Percentiles rank a stretch among this genome's conserved stretches.
Conservation (phyloP, 1,140 invertebrate species). For the Laupala kohalensis region DNA sequence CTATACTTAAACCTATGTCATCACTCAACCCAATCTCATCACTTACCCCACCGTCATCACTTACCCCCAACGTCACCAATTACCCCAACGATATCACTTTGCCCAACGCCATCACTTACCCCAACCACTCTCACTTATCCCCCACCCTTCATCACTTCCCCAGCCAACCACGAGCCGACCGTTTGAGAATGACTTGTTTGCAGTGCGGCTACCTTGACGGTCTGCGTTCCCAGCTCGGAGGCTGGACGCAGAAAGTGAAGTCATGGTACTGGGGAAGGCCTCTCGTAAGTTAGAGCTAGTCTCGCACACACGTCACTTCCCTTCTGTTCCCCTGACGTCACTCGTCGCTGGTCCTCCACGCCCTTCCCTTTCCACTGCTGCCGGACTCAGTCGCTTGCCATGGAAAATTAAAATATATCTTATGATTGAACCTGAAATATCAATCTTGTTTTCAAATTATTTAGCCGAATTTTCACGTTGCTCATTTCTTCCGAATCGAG, state of each 20-base stretch:
- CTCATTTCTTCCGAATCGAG: too few relatives aligned
- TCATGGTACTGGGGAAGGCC: slow-evolving; percentile 88
- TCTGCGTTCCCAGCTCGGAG: slow-evolving; percentile 78
- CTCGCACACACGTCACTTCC: background rate
- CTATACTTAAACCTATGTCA: too few relatives aligned
- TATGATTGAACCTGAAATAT: too few relatives aligned
- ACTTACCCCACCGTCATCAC: too few relatives aligned
- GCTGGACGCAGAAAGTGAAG: slow-evolving; percentile 85
- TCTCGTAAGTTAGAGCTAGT: slow-evolving; percentile 64
- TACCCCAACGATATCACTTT: background rate
- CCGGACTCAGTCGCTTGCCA: slow-evolving; percentile 70
- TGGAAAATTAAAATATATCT: too few relatives aligned
- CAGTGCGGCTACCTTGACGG: slow-evolving; percentile 83
- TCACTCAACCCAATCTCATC: too few relatives aligned
- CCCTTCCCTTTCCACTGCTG: slow-evolving; percentile 41
- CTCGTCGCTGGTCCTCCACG: background rate
- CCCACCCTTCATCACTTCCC: background rate
- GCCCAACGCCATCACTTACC: too few relatives aligned
- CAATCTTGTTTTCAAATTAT: too few relatives aligned
- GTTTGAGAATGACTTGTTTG: slow-evolving; percentile 20
- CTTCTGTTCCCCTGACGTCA: background rate
- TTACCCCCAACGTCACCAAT: too few relatives aligned
- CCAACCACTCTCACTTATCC: too few relatives aligned
- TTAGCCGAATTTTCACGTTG: too few relatives aligned
- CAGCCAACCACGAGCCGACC: background rate